A percentile compares a stretch with the other conserved stretches of the same genome.
Conservation (phyloP, 1,140 invertebrate genomes). For the Zaprionus capensis region DNA sequence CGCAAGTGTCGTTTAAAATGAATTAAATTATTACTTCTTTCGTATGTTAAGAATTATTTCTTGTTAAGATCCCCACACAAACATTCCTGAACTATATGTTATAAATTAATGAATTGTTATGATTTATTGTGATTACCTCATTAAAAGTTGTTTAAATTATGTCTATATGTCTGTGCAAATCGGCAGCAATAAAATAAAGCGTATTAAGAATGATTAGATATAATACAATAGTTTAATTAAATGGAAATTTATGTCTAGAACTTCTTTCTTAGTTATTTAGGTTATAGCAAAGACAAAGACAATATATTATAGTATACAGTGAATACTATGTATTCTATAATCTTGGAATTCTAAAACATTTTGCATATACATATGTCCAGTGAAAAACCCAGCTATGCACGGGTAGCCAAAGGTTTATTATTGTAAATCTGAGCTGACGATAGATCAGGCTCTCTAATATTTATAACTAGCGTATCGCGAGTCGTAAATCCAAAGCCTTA, state of each 20-base stretch:
- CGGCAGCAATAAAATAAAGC: background rate
- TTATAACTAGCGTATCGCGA: constrained; percentile 27
- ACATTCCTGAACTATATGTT: constrained; percentile 49
- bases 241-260: background rate
- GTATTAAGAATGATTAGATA: background rate
- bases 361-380: background rate
- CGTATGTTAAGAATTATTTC: constrained; percentile 2
- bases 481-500: constrained; percentile 19
- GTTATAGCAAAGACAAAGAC: too few species aligned
- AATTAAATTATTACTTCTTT: background rate
- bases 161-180: background rate
- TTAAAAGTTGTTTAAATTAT: constrained; percentile 60
- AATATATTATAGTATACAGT: too few species aligned
- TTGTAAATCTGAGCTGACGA: constrained; percentile 15
- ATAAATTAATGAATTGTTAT: constrained; percentile 38
- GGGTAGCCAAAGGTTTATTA: background rate
- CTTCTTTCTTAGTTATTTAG: too few species aligned
- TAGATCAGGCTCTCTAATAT: constrained; percentile 1
- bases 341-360: too few species aligned
- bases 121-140: constrained; percentile 57
- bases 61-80: background rate
- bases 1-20: background rate
- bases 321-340: too few species aligned
- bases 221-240: background rate
- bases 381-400: constrained; percentile 1